These are phyloP conservation scores for Leucoraja ocellata DNA, from an alignment of 2,797 vertebrate genomes.

Conservation along the genomic window DNA sequence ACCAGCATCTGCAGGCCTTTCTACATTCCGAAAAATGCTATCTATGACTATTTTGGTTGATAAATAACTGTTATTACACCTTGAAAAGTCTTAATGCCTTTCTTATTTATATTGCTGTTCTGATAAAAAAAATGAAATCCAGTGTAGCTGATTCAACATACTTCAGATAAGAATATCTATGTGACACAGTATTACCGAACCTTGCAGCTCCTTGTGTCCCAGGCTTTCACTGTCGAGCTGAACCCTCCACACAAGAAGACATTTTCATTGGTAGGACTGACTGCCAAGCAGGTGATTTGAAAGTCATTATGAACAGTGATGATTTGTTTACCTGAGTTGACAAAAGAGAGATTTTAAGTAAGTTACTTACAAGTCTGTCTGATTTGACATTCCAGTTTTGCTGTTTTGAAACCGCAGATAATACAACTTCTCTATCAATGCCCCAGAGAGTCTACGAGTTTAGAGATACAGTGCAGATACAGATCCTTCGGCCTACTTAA, in stretches of 20 bases:
- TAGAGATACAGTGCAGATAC: too few species aligned
- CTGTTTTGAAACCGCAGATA: neutral
- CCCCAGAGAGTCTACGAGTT: too few species aligned
- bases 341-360: conserved; percentile 31
- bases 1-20: too few species aligned
- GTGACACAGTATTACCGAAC: conserved; percentile 50
- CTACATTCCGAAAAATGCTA: neutral
- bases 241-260: conserved; percentile 84
- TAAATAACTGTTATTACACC: neutral
- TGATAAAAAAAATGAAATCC: neutral
- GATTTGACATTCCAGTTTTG: neutral
- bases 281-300: conserved; percentile 69
- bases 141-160: neutral
- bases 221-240: conserved; percentile 79
- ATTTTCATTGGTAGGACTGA: conserved; percentile 69
- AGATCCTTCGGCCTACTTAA: too few species aligned
- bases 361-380: neutral
- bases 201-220: conserved; percentile 81
- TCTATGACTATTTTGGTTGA: neutral
- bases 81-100: neutral
- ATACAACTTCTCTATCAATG: neutral
- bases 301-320: conserved; percentile 70
- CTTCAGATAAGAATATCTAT: neutral
- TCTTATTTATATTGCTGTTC: neutral
- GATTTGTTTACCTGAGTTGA: conserved; percentile 66